Percentiles rank a stretch among this genome's conserved stretches.
These are phyloP conservation scores for Leucoptera coffeella DNA, from an alignment of 2,888 invertebrate genomes.

Conservation along the genomic window DNA sequence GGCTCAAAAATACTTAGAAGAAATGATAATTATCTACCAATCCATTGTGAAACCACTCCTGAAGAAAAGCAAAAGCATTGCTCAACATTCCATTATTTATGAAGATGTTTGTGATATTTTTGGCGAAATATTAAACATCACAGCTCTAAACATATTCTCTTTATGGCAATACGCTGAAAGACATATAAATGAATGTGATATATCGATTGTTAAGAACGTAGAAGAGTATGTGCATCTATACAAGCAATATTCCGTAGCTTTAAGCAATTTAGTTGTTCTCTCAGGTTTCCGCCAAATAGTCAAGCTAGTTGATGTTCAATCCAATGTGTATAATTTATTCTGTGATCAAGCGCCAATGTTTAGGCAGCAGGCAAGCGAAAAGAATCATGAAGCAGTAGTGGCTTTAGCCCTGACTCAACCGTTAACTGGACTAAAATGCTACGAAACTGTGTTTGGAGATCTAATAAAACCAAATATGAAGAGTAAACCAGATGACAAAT, in stretches of 20 bases:
- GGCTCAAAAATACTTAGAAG: conserved; percentile 67
- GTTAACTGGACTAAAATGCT: conserved; percentile 54
- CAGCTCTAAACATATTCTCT: conserved; percentile 61
- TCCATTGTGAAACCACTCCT: conserved; percentile 59
- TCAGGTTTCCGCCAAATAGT: conserved; percentile 64
- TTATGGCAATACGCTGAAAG: conserved; percentile 64
- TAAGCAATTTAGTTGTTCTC: conserved; percentile 68
- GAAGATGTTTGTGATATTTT: conserved; percentile 62
- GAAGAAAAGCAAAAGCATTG: conserved; percentile 53
- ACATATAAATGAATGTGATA: conserved; percentile 59
- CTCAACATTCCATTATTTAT: conserved; percentile 53
- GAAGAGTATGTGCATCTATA: conserved; percentile 68
- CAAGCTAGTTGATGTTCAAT: conserved; percentile 55
- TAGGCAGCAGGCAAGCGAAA: conserved; percentile 48
- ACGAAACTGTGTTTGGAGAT: conserved; percentile 56
- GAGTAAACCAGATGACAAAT: conserved; percentile 38
- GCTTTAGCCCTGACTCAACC: conserved; percentile 57
- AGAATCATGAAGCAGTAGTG: conserved; percentile 53
- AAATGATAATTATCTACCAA: conserved; percentile 58
- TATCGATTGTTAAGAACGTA: conserved; percentile 61
- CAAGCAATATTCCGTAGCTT: conserved; percentile 62
- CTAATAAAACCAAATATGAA: conserved; percentile 41
- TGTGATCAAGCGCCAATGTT: conserved; percentile 51
- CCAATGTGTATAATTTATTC: conserved; percentile 49
- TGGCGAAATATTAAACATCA: conserved; percentile 61